A percentile compares a stretch with the other conserved stretches of the same genome.
These are phyloP conservation scores for Halocynthia aurantium DNA, from an alignment of 23 tunicate genomes.

Conservation along the genomic window DNA sequence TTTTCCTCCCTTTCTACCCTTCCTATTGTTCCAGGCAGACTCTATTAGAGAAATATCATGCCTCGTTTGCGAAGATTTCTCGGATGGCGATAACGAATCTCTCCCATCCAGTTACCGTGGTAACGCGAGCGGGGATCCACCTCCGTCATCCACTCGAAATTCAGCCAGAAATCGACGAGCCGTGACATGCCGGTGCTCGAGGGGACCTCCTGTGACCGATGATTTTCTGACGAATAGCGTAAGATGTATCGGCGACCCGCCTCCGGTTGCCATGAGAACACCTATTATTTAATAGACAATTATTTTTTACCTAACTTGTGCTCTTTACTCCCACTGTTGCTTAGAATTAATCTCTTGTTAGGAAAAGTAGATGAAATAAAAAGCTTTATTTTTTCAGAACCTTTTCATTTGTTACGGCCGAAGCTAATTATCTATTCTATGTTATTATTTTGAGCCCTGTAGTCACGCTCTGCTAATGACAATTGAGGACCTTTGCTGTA, in stretches of 20 bases:
- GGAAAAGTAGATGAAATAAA: background rate
- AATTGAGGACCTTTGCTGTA: too few species aligned
- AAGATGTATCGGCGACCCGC: constrained; percentile 55
- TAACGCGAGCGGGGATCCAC: too few species aligned
- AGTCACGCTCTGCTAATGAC: too few species aligned
- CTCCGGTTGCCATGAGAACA: constrained; percentile 38
- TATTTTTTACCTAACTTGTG: background rate
- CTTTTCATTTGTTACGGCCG: too few species aligned
- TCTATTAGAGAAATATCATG: constrained; percentile 39
- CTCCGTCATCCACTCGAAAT: too few species aligned
- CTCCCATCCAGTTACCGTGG: too few species aligned
- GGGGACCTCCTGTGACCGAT: constrained; percentile 28
- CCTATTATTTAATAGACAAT: background rate
- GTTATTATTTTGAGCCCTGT: too few species aligned
- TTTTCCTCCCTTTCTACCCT: background rate
- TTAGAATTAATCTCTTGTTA: background rate
- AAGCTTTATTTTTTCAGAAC: background rate
- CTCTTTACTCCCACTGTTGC: background rate
- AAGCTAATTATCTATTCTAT: too few species aligned
- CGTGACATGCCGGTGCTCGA: constrained; percentile 34
- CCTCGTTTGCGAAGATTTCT: constrained; percentile 30
- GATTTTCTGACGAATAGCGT: constrained; percentile 61
- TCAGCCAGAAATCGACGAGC: constrained; percentile 25
- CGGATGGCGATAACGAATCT: background rate
- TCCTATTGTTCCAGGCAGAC: constrained; percentile 51